These are phyloP conservation scores for Helicoverpa zea DNA, from an alignment of 1,140 invertebrate species.

Conservation along the genomic window DNA sequence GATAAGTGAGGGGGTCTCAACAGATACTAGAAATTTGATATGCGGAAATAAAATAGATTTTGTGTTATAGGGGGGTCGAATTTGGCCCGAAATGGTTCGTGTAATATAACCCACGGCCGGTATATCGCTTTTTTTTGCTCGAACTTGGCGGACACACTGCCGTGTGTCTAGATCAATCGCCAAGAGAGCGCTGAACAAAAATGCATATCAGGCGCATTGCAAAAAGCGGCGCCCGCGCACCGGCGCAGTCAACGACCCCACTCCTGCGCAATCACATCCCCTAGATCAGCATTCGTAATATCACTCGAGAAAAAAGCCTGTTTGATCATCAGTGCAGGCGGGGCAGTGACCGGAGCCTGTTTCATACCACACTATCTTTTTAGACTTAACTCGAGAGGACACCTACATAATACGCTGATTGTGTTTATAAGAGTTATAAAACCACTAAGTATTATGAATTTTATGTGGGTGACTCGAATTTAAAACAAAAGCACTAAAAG, in stretches of 20 bases:
- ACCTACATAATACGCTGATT: background rate
- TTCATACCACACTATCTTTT: background rate
- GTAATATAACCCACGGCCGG: no score
- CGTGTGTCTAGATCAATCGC: no score
- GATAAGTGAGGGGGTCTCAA: no score
- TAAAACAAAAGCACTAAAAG: background rate
- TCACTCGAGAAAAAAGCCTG: constrained; percentile 33
- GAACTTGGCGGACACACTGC: no score
- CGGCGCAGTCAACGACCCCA: constrained; percentile 15
- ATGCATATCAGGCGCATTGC: constrained; percentile 28
- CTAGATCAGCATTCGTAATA: constrained; percentile 40
- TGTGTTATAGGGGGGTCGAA: no score
- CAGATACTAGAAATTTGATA: no score
- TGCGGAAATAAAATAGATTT: no score
- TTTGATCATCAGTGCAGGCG: constrained; percentile 24
- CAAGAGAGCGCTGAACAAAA: constrained; percentile 28
- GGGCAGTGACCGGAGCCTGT: constrained; percentile 1
- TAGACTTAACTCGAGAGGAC: background rate
- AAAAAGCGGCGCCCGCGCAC: constrained; percentile 33
- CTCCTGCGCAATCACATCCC: constrained; percentile 40
- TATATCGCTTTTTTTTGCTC: no score
- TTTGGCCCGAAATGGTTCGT: no score
- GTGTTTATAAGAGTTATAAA: background rate
- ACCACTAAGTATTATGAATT: background rate
- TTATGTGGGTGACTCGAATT: background rate